These are phyloP conservation scores for Pangasius sanitwongsei DNA, from an alignment of 2,797 vertebrate genomes.

Conservation along the genomic window DNA sequence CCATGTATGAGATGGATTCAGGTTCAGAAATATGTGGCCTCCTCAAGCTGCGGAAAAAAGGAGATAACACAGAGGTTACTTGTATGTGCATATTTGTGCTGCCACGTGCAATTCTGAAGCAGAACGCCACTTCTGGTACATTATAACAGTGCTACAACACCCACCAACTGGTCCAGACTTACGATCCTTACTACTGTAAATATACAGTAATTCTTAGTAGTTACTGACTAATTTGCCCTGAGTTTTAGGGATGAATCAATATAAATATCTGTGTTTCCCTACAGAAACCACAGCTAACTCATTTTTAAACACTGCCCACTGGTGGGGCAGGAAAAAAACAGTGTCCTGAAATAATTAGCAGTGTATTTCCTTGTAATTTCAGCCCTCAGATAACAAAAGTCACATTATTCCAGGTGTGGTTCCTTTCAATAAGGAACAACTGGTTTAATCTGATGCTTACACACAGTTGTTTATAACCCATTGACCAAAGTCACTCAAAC, in stretches of 20 bases:
- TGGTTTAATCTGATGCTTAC: too few relatives aligned
- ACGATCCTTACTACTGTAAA: too few relatives aligned
- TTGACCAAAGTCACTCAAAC: too few relatives aligned
- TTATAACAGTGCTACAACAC: neutral
- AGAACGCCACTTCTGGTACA: neutral
- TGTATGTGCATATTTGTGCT: neutral
- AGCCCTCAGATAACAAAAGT: neutral
- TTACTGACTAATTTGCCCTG: neutral
- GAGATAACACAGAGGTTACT: neutral
- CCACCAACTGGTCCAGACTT: too few relatives aligned
- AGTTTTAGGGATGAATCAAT: neutral
- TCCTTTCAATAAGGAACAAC: too few relatives aligned
- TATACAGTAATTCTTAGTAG: too few relatives aligned
- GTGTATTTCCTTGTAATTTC: neutral
- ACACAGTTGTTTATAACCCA: too few relatives aligned
- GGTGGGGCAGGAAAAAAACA: neutral
- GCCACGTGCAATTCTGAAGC: neutral
- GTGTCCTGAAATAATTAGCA: neutral
- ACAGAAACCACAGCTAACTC: neutral
- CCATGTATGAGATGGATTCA: neutral
- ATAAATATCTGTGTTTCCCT: neutral
- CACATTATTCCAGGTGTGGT: too few relatives aligned
- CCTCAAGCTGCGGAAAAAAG: slow-evolving; percentile 22
- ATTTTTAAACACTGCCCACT: neutral
- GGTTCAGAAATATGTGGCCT: slow-evolving; percentile 45